Base-by-base conservation (phyloP, 1,140 invertebrate genomes). In the Condylostylus longicornis region DNA sequence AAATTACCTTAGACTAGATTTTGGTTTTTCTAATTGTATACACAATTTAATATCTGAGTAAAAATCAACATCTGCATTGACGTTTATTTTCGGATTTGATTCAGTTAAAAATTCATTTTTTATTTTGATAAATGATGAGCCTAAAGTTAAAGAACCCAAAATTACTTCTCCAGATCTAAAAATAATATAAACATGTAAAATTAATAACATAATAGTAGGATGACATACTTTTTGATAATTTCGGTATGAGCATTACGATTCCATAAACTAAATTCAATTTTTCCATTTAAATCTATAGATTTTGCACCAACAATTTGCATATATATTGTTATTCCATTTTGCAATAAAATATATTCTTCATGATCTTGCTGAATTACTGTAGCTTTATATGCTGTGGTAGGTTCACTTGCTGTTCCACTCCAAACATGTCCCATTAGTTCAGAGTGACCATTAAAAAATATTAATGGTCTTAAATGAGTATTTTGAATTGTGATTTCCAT, bases 381-480 rank as follows among this genome's bases (percentile, higher is more conserved):
- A 1, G 72, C 75, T 62, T 85, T 81, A 44, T 85, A 77, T 5
- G 84, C 86, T 0, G 84, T 73, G 0, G 83, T 87, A 29, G 76
- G 70, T 33, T 88, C 81, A 1, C 80, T 83, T 2, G 74, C 83
- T 4, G 77, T 81, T 1, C 82, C 82, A 1, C 79, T 77, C 84
- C 85, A 91, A 4, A 90, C 78, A 45, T 88, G 84, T 1, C 84
- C 74, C 85, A 91, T 89, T 0, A 93, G 63, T 52, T 89, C 84
- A 1, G 77, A 70, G 49, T 86, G 79, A 0, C 85, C 82, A 3
- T 66, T 71, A 58, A 93, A 93, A 50, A 93, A 90, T 12, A 82
- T 68, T 42, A 88, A 80, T 0, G 87, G 86, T 33, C 85, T 63
- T 8, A 90, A 59, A 39, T 83, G 71, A 0, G 82, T 75, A 13